phyloP scores from a whole-genome alignment of 2,797 vertebrate genomes.

The Trematomus bernacchii region DNA sequence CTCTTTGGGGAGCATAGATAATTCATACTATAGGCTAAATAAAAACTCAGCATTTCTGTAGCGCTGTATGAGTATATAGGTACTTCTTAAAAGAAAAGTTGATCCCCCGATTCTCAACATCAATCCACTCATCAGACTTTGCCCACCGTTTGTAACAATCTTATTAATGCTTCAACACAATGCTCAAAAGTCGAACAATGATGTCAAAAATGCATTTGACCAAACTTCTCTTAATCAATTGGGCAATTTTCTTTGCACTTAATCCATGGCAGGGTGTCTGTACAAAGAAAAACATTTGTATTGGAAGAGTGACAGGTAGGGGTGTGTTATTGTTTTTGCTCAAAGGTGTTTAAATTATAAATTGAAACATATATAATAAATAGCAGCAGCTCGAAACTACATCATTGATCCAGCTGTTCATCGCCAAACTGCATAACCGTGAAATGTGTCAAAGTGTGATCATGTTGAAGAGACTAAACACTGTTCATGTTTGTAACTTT shows the following conservation, averaged over 20 bases:
- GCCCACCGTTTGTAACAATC: background rate
- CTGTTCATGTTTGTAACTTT: conserved; percentile 45
- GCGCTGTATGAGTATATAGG: background rate
- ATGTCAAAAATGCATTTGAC: background rate
- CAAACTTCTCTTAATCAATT: background rate
- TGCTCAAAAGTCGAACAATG: background rate
- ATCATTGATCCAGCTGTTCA: background rate
- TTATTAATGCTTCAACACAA: background rate
- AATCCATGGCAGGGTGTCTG: background rate
- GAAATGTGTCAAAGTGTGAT: conserved; percentile 19
- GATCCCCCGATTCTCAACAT: background rate
- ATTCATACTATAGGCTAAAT: conserved; percentile 22
- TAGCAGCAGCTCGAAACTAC: background rate
- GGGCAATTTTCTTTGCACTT: background rate
- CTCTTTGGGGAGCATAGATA: conserved; percentile 21
- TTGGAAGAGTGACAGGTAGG: background rate
- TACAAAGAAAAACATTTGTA: background rate
- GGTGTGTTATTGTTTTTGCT: background rate
- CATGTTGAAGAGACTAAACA: conserved; percentile 43
- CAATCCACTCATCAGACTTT: background rate
- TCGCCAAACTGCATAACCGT: conserved; percentile 4
- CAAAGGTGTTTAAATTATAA: background rate
- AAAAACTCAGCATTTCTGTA: background rate
- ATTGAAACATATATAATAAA: no score
- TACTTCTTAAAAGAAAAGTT: background rate